Base-by-base conservation (phyloP, 2,797 vertebrate genomes). In the Rhinoraja longicauda region DNA sequence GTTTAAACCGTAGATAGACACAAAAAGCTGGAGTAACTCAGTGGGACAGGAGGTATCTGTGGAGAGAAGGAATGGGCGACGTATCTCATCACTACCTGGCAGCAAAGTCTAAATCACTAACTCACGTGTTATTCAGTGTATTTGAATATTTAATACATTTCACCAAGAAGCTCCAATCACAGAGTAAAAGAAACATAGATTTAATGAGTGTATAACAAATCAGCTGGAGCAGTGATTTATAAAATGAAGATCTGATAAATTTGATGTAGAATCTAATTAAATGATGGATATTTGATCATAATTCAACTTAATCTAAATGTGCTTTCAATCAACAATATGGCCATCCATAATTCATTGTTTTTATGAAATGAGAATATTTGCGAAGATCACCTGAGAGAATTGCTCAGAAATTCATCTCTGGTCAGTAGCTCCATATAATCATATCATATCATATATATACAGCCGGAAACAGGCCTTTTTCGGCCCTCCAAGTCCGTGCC, bases 211-310 rank as follows among this genome's bases (percentile, higher is more conserved):
- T 26, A 78, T 81, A 81, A 53, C 26, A 81, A 26, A 81, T 81
- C 39, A 84, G 24, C 24, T 84, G 45, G 53, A 84, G n/a, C 45
- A n/a, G 45, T 13, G 26, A 53, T 84, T 59, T 84, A 59, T 29
- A 84, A 59, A 59, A 9, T 84, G 26, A 59, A n/a, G n/a, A 84
- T 57, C 53, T 57, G 7, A 81, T 84, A 45, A 84, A 57, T 59
- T 84, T 29, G 21, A 57, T 84, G 26, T 81, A 84, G 57, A 84
- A 59, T 53, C 26, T 59, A 57, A 84, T 84, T 84, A 84, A 84
- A 13, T 12, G 13, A 29, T 26, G 12, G 53, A 84, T 15, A 84
- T 84, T 59, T 84, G 29, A 53, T 29, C 29, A 26, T n/a, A 59
- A 84, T 59, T 57, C 9, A 59, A 53, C 24, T n/a, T 84, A 53